phyloP scores from a whole-genome alignment of 2,113 vertebrate genomes.

The Furnarius figulus region DNA sequence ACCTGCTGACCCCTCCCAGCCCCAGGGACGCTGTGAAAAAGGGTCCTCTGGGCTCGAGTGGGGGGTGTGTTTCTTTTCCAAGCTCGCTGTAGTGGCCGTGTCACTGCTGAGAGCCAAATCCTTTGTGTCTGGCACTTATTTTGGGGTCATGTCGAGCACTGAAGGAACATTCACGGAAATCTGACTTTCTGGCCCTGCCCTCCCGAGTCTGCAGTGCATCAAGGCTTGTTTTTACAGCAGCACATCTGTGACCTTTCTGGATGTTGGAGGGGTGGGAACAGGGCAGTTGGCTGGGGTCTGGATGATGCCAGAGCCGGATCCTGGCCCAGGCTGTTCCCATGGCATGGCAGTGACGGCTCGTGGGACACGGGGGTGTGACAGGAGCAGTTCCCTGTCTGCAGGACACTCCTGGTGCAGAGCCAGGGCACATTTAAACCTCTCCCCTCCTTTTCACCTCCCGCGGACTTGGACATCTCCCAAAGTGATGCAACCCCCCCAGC shows the following conservation, averaged over 20 bases:
- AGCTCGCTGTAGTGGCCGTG: fast-evolving
- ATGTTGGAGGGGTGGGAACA: not conserved
- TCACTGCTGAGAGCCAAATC: not conserved
- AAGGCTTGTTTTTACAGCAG: not conserved
- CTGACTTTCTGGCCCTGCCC: not conserved
- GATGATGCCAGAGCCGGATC: not conserved
- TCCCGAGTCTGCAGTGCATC: not conserved
- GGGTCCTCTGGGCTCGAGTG: not conserved
- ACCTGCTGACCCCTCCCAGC: not conserved
- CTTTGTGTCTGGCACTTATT: not conserved
- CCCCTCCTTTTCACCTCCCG: fast-evolving
- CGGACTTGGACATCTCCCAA: not conserved
- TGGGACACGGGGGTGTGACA: not conserved
- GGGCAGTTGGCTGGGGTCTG: not conserved
- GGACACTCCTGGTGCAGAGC: not conserved
- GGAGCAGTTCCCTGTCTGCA: not conserved
- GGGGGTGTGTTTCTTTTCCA: not conserved
- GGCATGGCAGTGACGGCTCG: fast-evolving
- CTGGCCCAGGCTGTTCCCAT: not conserved
- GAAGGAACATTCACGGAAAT: not conserved
- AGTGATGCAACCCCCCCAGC: fast-evolving
- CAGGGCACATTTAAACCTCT: not conserved
- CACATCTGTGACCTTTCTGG: not conserved
- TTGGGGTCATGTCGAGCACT: not conserved
- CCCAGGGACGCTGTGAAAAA: fast-evolving